Percentiles rank a stretch among this genome's conserved stretches.
Conservation (phyloP, 2,797 vertebrate species). For the Pipistrellus nathusii region DNA sequence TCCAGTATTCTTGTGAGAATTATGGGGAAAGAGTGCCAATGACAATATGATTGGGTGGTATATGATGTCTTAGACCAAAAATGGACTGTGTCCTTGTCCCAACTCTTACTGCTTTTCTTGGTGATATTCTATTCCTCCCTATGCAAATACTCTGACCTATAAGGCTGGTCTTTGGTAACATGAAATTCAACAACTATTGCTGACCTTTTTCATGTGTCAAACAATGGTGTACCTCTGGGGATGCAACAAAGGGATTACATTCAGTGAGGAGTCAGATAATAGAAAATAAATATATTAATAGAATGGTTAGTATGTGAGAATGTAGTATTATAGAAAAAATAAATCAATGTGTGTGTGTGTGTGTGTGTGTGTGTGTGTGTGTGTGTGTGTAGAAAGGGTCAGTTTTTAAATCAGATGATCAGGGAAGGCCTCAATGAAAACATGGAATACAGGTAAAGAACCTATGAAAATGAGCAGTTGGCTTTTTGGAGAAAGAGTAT, state of each 20-base stretch:
- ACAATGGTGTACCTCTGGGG: neutral
- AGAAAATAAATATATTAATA: neutral
- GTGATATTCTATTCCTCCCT: neutral
- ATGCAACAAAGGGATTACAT: neutral
- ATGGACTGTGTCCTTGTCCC: neutral
- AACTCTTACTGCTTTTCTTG: neutral
- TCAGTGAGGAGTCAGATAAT: neutral
- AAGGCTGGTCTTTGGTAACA: neutral
- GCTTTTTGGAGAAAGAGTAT: neutral
- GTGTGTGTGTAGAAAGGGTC: neutral
- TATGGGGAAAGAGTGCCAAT: neutral
- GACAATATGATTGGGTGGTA: neutral
- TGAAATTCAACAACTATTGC: constrained; percentile 36
- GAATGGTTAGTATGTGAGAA: neutral
- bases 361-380: too few species aligned
- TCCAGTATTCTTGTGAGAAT: neutral
- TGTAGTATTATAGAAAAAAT: neutral
- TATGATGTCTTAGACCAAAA: neutral
- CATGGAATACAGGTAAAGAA: neutral
- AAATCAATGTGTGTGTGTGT: neutral
- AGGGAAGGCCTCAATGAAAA: neutral
- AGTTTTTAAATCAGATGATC: constrained; percentile 17
- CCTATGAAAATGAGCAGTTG: neutral
- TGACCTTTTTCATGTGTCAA: constrained; percentile 19
- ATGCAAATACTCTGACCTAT: neutral